Conservation (phyloP, 2,888 invertebrate species). For the Bellardia bayeri region DNA sequence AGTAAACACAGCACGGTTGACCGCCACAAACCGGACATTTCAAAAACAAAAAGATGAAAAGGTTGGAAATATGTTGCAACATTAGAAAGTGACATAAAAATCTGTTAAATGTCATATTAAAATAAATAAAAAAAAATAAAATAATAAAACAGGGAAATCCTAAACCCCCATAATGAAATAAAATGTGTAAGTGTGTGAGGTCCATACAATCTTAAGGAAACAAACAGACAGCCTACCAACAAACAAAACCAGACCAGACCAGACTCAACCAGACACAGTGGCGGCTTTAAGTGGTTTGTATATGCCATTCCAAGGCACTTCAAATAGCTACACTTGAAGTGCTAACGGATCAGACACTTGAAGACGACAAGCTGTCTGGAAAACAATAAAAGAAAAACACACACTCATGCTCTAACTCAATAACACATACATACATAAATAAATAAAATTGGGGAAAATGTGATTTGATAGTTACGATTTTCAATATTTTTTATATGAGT, state of each 20-base stretch:
- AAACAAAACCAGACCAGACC: slow-evolving; percentile 69
- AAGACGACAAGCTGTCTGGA: slow-evolving; percentile 78
- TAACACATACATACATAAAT: too few relatives aligned
- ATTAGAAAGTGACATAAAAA: slow-evolving; percentile 64
- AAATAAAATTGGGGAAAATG: slow-evolving; percentile 54
- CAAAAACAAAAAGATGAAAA: slow-evolving; percentile 1
- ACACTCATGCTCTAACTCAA: neutral
- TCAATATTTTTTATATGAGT: slow-evolving; percentile 34
- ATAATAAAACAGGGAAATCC: slow-evolving; percentile 57
- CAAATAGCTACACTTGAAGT: slow-evolving; percentile 53
- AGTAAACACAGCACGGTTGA: slow-evolving; percentile 65
- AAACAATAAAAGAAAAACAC: slow-evolving; percentile 57
- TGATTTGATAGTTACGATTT: slow-evolving; percentile 55
- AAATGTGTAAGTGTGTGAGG: slow-evolving; percentile 71
- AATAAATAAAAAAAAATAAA: slow-evolving; percentile 57
- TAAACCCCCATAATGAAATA: slow-evolving; percentile 22
- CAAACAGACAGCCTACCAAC: slow-evolving; percentile 35
- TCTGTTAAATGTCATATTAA: slow-evolving; percentile 71
- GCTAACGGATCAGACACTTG: slow-evolving; percentile 74
- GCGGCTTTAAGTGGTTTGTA: slow-evolving; percentile 77
- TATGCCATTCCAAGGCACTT: slow-evolving; percentile 28
- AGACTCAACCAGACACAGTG: slow-evolving; percentile 76
- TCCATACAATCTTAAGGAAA: slow-evolving; percentile 61
- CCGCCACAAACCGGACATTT: slow-evolving; percentile 72
- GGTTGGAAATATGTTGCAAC: slow-evolving; percentile 53